Percentiles rank a stretch among this genome's conserved stretches.
Conservation (phyloP, 2,113 vertebrate genomes). For the Sisor rabdophorus region DNA sequence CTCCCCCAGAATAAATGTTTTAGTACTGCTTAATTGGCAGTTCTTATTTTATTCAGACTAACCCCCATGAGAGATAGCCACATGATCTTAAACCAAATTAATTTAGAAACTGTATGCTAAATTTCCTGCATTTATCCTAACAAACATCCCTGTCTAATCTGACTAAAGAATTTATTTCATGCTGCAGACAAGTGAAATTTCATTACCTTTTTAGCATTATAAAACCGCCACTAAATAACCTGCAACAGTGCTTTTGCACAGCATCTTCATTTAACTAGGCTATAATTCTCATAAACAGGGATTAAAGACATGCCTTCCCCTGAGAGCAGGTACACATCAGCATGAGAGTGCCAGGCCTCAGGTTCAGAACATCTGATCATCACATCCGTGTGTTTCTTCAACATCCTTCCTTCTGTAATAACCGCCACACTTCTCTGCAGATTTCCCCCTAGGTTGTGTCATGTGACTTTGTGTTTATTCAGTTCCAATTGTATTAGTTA, state of each 20-base stretch:
- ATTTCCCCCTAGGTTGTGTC: too few species aligned
- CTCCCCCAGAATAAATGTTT: neutral
- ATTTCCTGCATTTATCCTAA: neutral
- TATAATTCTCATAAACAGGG: constrained; percentile 11
- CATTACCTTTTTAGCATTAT: constrained; percentile 15
- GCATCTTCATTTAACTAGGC: constrained; percentile 1
- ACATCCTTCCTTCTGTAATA: too few species aligned
- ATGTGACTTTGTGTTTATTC: too few species aligned
- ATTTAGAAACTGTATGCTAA: neutral
- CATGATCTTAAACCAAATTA: neutral
- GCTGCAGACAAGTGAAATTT: neutral
- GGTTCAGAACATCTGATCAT: neutral
- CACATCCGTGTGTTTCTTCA: too few species aligned
- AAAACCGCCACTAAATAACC: neutral
- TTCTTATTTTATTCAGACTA: constrained; percentile 2
- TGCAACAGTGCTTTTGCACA: constrained; percentile 42
- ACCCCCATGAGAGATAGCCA: constrained; percentile 11
- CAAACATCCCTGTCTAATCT: neutral
- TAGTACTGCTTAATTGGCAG: constrained; percentile 24
- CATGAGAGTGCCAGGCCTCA: neutral
- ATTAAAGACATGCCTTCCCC: constrained; percentile 46
- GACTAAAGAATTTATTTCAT: neutral
- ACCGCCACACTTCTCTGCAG: too few species aligned
- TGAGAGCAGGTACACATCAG: neutral
- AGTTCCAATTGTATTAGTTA: too few species aligned